These are phyloP conservation scores for Peromyscus attwateri DNA, from an alignment of 2,797 vertebrate species.

Conservation along the genomic window DNA sequence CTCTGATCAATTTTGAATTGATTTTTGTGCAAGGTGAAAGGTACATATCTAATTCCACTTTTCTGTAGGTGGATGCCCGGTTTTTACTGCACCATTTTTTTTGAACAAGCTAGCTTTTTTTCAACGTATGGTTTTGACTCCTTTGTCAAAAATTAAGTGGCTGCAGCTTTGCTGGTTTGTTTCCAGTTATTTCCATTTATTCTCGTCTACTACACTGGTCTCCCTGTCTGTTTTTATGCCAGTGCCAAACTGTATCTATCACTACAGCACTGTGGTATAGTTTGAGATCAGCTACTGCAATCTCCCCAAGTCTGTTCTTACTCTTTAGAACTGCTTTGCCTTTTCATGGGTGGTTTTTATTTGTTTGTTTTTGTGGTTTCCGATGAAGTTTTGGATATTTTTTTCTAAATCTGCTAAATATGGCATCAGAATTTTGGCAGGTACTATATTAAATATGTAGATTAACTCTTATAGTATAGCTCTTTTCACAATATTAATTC, in stretches of 20 bases:
- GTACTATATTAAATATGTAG: not conserved
- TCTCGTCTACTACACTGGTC: not conserved
- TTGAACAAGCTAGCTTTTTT: not conserved
- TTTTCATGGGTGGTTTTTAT: not conserved
- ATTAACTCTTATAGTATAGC: not conserved
- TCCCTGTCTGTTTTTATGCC: not conserved
- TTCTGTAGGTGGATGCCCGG: not conserved
- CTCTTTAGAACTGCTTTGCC: not conserved
- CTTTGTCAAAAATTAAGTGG: not conserved
- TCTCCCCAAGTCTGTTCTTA: not conserved
- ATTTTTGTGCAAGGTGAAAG: not conserved
- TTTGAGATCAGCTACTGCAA: not conserved
- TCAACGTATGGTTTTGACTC: not conserved
- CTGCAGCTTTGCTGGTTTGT: not conserved
- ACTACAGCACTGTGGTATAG: not conserved
- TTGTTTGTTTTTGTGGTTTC: not conserved
- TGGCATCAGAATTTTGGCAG: not conserved
- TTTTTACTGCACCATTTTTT: not conserved
- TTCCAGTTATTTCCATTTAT: not conserved
- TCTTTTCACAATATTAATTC: not conserved
- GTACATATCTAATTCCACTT: not conserved
- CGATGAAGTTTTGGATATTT: not conserved
- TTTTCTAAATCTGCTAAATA: not conserved
- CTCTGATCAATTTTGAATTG: not conserved
- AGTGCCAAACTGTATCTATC: not conserved